Conservation (phyloP, 2,888 invertebrate genomes). For the Cheilosia variabilis region DNA sequence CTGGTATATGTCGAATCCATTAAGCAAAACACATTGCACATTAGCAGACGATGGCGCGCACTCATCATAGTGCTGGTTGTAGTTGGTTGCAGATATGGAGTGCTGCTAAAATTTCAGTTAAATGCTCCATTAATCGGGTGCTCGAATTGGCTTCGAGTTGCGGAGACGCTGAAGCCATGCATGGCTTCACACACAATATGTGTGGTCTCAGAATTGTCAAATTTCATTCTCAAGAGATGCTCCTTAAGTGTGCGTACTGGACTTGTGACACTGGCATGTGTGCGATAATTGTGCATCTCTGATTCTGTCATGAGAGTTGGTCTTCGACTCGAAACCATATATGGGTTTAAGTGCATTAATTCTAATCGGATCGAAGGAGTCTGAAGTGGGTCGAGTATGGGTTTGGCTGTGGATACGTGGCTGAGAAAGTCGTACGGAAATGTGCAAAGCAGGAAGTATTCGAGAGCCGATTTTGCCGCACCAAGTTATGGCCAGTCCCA, state of each 20-base stretch:
- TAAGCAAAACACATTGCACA: conserved; percentile 55
- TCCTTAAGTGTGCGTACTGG: background rate
- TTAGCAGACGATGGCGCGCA: conserved; percentile 30
- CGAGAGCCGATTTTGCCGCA: too few relatives aligned
- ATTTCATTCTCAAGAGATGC: conserved; percentile 44
- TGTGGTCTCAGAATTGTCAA: conserved; percentile 51
- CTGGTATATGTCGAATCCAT: conserved; percentile 36
- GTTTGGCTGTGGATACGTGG: background rate
- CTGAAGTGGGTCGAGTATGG: background rate
- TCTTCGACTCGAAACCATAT: background rate
- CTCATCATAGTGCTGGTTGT: conserved; percentile 26
- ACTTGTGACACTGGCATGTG: conserved; percentile 14
- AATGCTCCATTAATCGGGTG: conserved; percentile 62
- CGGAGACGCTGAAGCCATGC: conserved; percentile 12
- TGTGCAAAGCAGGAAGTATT: background rate
- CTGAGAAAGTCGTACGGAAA: background rate
- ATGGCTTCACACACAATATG: conserved; percentile 10
- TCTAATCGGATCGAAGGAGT: conserved; percentile 13
- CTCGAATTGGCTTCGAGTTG: conserved; percentile 56
- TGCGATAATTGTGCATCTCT: background rate
- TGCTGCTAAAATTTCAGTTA: conserved; percentile 45
- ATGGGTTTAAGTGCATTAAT: conserved; percentile 14
- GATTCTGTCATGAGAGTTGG: conserved; percentile 7
- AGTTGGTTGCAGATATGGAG: conserved; percentile 61
- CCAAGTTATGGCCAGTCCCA: too few relatives aligned